phyloP scores from a whole-genome alignment of 2,113 vertebrate species.

The Lonchura striata region DNA sequence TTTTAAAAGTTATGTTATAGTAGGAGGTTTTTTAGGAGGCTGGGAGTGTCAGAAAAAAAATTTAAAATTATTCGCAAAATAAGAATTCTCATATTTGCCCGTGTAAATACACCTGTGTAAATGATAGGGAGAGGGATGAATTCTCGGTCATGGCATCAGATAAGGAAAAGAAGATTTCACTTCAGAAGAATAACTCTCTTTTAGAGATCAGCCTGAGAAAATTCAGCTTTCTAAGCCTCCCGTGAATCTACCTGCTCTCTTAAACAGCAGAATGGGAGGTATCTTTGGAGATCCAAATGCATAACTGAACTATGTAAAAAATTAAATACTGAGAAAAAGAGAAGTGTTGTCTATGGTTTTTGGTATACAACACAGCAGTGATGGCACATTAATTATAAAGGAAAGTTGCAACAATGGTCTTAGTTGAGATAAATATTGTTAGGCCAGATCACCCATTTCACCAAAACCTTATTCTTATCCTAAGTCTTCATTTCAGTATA shows the following conservation, averaged over 20 bases:
- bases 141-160: neutral
- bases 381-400: neutral
- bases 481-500: neutral
- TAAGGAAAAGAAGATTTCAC: neutral
- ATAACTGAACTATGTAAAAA: neutral
- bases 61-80: neutral
- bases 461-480: neutral
- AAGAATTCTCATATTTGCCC: neutral
- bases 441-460: neutral
- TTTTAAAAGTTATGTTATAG: neutral
- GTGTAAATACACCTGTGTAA: neutral
- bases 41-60: neutral
- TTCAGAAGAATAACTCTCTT: neutral
- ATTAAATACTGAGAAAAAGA: neutral
- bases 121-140: neutral
- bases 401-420: neutral
- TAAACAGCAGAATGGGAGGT: neutral
- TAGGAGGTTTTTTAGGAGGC: neutral
- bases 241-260: neutral
- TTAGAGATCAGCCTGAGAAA: neutral
- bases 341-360: neutral
- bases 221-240: neutral
- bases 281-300: neutral
- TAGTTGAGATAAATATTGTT: neutral
- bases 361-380: neutral